Conservation (phyloP, 2,797 vertebrate genomes). For the Fistularia tabacaria region DNA sequence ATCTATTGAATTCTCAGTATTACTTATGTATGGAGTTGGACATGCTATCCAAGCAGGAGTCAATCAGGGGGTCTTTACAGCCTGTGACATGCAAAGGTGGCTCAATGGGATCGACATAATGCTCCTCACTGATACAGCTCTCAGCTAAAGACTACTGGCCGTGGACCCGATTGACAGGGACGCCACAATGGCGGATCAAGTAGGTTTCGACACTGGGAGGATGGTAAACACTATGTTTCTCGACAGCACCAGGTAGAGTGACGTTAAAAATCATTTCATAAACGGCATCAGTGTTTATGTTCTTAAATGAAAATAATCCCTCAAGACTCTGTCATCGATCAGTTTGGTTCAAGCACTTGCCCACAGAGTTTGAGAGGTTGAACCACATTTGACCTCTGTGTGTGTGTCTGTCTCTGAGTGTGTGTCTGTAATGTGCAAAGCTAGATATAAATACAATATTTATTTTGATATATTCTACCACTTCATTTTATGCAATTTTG, state of each 20-base stretch:
- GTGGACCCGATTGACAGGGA: slow-evolving; percentile 23
- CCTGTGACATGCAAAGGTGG: slow-evolving; percentile 61
- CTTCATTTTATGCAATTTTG: too few species aligned
- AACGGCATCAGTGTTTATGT: slow-evolving; percentile 20
- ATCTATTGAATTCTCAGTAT: slow-evolving; percentile 59
- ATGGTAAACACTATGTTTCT: neutral
- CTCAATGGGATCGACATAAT: slow-evolving; percentile 70
- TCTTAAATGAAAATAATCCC: slow-evolving; percentile 25
- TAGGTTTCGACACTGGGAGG: slow-evolving; percentile 12
- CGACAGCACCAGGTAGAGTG: slow-evolving; percentile 14
- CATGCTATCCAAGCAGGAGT: slow-evolving; percentile 75
- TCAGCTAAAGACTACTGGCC: slow-evolving; percentile 54
- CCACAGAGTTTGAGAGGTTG: slow-evolving; percentile 17
- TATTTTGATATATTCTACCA: too few species aligned
- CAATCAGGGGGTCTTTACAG: slow-evolving; percentile 74
- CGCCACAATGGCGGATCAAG: slow-evolving; percentile 13
- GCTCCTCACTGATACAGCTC: slow-evolving; percentile 57
- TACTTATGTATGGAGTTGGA: slow-evolving; percentile 72
- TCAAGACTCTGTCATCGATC: slow-evolving; percentile 41
- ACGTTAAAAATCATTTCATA: slow-evolving; percentile 46
- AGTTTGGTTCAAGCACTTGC: slow-evolving; percentile 35
- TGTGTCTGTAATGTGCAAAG: neutral
- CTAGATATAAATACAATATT: neutral
- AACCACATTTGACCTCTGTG: slow-evolving; percentile 36
- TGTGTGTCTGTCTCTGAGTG: slow-evolving; percentile 1